A percentile compares a stretch with the other conserved stretches of the same genome.
Evolutionary conservation across 2,113 vertebrate genomes (phyloP).

Genomic region (Puffinus mauretanicus): DNA sequence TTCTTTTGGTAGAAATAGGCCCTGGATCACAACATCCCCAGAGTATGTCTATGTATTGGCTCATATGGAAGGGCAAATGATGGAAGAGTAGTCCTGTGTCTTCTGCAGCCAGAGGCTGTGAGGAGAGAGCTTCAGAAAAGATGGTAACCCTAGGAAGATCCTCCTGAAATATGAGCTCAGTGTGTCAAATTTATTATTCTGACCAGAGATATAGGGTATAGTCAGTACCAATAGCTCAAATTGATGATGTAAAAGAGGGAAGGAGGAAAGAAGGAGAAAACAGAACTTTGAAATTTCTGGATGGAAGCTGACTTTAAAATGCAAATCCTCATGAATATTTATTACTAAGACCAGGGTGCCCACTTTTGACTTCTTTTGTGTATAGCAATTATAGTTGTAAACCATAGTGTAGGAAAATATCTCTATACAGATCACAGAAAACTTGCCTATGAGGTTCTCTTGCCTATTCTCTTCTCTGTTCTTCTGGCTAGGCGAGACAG

Average conservation of each 20-base stretch:
- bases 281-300: background rate
- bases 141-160: background rate
- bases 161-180: background rate
- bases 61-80: background rate
- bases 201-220: background rate
- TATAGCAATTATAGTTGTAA: background rate
- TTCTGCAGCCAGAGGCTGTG: background rate
- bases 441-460: background rate
- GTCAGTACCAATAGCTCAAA: background rate
- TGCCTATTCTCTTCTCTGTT: background rate
- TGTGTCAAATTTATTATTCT: background rate
- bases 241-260: rapidly evolving
- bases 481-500: background rate
- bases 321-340: background rate
- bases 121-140: background rate
- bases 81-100: background rate
- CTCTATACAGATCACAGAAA: background rate
- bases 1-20: background rate
- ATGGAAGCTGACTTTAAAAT: background rate
- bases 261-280: background rate
- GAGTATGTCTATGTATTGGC: background rate
- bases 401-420: background rate
- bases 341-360: background rate
- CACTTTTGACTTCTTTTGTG: background rate
- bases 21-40: background rate